Evolutionary conservation across 1,140 invertebrate genomes (phyloP).

Genomic region (Ips typographus): DNA sequence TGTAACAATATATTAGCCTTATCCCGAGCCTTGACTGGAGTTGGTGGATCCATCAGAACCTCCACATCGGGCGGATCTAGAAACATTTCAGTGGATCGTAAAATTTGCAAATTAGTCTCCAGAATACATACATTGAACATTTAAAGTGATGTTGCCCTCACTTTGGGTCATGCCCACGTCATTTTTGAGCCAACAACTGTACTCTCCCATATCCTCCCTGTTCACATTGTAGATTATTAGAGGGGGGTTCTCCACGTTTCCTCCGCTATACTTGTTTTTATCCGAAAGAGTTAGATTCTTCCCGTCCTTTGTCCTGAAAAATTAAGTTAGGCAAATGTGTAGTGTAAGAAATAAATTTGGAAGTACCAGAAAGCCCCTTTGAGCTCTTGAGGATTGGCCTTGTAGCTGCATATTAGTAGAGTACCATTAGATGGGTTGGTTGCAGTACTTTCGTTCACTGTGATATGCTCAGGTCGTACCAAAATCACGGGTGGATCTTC

Average conservation of each 20-base stretch:
- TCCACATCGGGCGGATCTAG: slow-evolving; percentile 76
- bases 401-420: slow-evolving; percentile 74
- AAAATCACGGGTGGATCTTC: slow-evolving; percentile 80
- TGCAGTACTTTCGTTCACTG: slow-evolving; percentile 69
- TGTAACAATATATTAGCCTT: slow-evolving; percentile 77
- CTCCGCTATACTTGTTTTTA: slow-evolving; percentile 71
- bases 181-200: slow-evolving; percentile 78
- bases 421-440: slow-evolving; percentile 56
- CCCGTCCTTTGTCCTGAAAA: slow-evolving; percentile 71
- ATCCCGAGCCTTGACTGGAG: slow-evolving; percentile 77
- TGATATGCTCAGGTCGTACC: slow-evolving; percentile 71
- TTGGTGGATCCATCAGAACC: slow-evolving; percentile 72
- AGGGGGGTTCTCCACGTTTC: slow-evolving; percentile 69
- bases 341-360: neutral
- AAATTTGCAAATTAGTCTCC: neutral
- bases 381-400: slow-evolving; percentile 77
- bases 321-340: neutral
- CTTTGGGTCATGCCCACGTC: slow-evolving; percentile 70
- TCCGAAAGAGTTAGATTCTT: slow-evolving; percentile 62
- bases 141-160: slow-evolving; percentile 68
- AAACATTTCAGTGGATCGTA: slow-evolving; percentile 1
- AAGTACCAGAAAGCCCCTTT: slow-evolving; percentile 73
- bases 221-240: slow-evolving; percentile 76
- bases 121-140: slow-evolving; percentile 74
- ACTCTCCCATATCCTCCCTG: slow-evolving; percentile 76